A percentile compares a stretch with the other conserved stretches of the same genome.
These are phyloP conservation scores for Ianthella basta DNA, from an alignment of 37 sponge, comb jelly and placozoan genomes.

Conservation along the genomic window DNA sequence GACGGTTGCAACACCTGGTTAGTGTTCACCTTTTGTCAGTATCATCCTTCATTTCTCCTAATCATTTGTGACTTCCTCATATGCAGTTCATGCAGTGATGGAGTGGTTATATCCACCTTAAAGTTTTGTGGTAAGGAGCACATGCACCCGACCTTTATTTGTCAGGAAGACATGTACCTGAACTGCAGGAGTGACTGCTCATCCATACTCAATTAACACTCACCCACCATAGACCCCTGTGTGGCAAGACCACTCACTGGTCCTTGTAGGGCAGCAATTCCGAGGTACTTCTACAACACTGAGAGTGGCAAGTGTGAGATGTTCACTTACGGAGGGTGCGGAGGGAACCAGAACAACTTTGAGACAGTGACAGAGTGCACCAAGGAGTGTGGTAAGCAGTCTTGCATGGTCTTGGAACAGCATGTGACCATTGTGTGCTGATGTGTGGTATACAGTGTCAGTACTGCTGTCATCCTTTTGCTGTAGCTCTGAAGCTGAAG, in stretches of 20 bases:
- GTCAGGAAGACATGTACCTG: too few relatives aligned
- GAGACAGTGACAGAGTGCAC: constrained; percentile 24
- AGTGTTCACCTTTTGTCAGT: too few relatives aligned
- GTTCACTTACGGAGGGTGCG: not conserved
- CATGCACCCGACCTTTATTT: too few relatives aligned
- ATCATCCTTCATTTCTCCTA: too few relatives aligned
- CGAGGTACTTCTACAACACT: not conserved
- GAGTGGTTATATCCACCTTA: not conserved
- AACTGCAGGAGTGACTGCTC: too few relatives aligned
- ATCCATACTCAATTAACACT: too few relatives aligned
- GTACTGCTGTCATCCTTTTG: too few relatives aligned
- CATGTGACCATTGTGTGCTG: too few relatives aligned
- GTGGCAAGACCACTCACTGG: not conserved
- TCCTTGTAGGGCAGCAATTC: not conserved
- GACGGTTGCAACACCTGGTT: too few relatives aligned
- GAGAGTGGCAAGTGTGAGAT: not conserved
- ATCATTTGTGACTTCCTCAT: not conserved
- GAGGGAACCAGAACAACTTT: constrained; percentile 7
- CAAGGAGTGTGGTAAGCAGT: constrained; percentile 15
- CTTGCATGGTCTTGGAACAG: not conserved
- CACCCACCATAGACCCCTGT: not conserved
- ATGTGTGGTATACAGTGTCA: too few relatives aligned
- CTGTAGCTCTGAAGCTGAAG: too few relatives aligned
- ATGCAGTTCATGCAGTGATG: not conserved
- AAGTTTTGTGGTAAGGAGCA: not conserved